phyloP scores from a whole-genome alignment of 2,888 invertebrate genomes.

The Trissonchulus latispiculum region DNA sequence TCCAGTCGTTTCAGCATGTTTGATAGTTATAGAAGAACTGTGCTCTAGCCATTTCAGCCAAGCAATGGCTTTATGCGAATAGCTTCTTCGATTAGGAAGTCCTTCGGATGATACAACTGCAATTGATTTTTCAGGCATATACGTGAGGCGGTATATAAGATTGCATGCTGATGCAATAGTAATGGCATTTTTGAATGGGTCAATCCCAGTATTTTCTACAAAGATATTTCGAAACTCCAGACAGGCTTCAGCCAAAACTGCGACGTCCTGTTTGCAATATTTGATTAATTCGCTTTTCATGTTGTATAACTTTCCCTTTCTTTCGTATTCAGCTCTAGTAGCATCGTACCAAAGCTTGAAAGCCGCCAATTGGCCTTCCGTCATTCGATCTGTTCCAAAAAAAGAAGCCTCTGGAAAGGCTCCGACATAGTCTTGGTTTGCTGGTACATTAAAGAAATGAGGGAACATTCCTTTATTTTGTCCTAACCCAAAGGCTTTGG shows the following conservation, averaged over 20 bases:
- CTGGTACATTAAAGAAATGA: slow-evolving; percentile 21
- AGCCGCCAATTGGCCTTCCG: background rate
- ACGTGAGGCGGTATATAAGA: background rate
- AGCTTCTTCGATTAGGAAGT: background rate
- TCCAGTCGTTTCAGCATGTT: slow-evolving; percentile 16
- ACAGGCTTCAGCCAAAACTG: slow-evolving; percentile 17
- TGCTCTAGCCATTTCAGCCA: background rate
- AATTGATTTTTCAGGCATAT: background rate
- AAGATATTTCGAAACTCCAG: background rate
- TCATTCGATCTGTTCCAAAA: background rate
- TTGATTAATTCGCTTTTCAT: background rate
- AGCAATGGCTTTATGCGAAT: background rate
- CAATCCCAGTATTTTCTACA: slow-evolving; percentile 7
- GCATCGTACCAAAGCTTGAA: slow-evolving; percentile 1
- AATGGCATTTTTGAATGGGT: slow-evolving; percentile 24
- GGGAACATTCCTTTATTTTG: slow-evolving; percentile 18
- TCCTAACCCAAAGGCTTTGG: slow-evolving; percentile 17
- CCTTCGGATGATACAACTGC: background rate
- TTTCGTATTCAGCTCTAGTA: background rate
- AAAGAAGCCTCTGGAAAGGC: slow-evolving; percentile 17
- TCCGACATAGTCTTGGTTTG: background rate
- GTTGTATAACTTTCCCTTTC: background rate
- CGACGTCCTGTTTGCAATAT: slow-evolving; percentile 30
- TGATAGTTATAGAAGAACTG: background rate
- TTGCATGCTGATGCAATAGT: slow-evolving; percentile 26